These are phyloP conservation scores for Xiphophorus maculatus DNA, from an alignment of 2,113 vertebrate genomes.

Conservation along the genomic window DNA sequence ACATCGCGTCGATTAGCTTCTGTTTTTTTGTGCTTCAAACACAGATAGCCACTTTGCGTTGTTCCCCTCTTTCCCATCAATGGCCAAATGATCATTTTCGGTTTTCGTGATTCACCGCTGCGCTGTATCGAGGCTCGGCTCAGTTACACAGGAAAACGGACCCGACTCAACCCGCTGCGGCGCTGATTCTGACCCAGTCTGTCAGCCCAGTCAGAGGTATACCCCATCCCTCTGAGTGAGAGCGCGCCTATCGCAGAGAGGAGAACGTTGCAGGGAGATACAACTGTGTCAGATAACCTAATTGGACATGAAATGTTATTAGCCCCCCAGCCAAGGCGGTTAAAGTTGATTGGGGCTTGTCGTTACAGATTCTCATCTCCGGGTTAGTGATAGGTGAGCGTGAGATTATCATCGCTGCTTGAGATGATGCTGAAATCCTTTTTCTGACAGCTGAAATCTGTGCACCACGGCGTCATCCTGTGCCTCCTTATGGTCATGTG, in stretches of 20 bases:
- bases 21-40: slow-evolving; percentile 57
- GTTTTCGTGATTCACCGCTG: slow-evolving; percentile 44
- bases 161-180: slow-evolving; percentile 59
- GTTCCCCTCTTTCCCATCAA: slow-evolving; percentile 54
- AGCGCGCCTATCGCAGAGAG: slow-evolving; percentile 46
- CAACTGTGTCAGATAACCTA: slow-evolving; percentile 57
- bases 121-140: slow-evolving; percentile 37
- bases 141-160: slow-evolving; percentile 49
- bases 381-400: slow-evolving; percentile 44
- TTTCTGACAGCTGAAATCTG: slow-evolving; percentile 41
- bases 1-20: slow-evolving; percentile 56
- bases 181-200: slow-evolving; percentile 67
- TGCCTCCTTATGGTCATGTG: slow-evolving; percentile 29
- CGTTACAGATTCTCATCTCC: slow-evolving; percentile 69
- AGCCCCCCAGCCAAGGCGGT: slow-evolving; percentile 66
- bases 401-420: slow-evolving; percentile 55
- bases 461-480: slow-evolving; percentile 37
- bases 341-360: slow-evolving; percentile 72
- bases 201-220: slow-evolving; percentile 58
- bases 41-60: slow-evolving; percentile 37
- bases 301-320: slow-evolving; percentile 79
- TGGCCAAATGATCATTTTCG: slow-evolving; percentile 60
- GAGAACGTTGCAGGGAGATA: slow-evolving; percentile 51
- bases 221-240: slow-evolving; percentile 31
- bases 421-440: slow-evolving; percentile 28